Evolutionary conservation across 2,113 vertebrate genomes (phyloP).

Genomic region (Trichomycterus rosablanca): DNA sequence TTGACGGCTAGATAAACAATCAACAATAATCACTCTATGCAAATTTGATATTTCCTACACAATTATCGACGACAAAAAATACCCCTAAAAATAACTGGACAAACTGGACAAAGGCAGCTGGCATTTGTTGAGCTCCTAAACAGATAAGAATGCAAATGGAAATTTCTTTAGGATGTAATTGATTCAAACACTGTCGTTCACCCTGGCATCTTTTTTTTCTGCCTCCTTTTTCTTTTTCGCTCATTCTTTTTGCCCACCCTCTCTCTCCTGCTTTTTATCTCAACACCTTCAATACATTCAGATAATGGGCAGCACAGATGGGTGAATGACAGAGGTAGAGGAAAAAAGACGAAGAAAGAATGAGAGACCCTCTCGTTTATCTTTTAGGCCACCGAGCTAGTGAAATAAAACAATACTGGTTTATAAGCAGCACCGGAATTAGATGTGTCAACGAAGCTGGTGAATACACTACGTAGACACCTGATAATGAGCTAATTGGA

Average conservation of each 20-base stretch:
- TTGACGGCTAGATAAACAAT: slow-evolving; percentile 98
- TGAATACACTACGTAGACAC: too few relatives aligned
- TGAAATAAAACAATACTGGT: slow-evolving; percentile 33
- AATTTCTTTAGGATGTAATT: slow-evolving; percentile 75
- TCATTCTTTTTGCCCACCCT: slow-evolving; percentile 39
- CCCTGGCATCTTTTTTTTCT: slow-evolving; percentile 58
- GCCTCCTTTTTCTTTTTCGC: slow-evolving; percentile 39
- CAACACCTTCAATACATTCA: slow-evolving; percentile 61
- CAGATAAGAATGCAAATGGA: slow-evolving; percentile 76
- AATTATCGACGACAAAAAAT: slow-evolving; percentile 80
- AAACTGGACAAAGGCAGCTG: slow-evolving; percentile 94
- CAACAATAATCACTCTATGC: slow-evolving; percentile 99
- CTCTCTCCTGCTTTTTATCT: slow-evolving; percentile 58
- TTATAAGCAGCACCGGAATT: slow-evolving; percentile 34
- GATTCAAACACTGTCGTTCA: slow-evolving; percentile 68
- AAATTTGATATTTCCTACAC: slow-evolving; percentile 99
- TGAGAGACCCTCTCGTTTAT: slow-evolving; percentile 54
- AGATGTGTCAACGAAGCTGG: too few relatives aligned
- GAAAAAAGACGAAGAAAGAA: slow-evolving; percentile 23
- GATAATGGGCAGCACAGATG: slow-evolving; percentile 57
- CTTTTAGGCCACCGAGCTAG: too few relatives aligned
- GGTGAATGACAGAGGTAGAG: slow-evolving; percentile 28
- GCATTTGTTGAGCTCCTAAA: slow-evolving; percentile 84
- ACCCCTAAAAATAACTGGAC: slow-evolving; percentile 89
- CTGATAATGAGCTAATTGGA: too few relatives aligned